A percentile compares a stretch with the other conserved stretches of the same genome.
These are phyloP conservation scores for Cyanoliseus patagonus DNA, from an alignment of 2,113 vertebrate genomes.

Conservation along the genomic window DNA sequence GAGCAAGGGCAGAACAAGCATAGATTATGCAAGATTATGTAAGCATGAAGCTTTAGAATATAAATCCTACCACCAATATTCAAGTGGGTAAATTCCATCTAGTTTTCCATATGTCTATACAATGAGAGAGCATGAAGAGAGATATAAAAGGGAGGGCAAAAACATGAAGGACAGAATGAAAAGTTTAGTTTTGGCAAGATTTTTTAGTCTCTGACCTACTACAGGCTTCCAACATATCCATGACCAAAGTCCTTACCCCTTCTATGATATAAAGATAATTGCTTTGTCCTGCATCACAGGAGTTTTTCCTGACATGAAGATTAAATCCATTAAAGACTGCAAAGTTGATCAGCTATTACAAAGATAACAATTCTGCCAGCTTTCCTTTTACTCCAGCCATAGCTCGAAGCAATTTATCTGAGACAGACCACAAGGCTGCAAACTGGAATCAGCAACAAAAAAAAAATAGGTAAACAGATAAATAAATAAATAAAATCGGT, in stretches of 20 bases:
- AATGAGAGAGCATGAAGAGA: neutral
- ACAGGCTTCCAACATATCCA: neutral
- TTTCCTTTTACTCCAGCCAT: neutral
- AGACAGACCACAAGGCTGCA: neutral
- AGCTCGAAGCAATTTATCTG: neutral
- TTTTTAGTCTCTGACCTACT: neutral
- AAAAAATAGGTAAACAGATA: neutral
- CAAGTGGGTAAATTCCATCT: neutral
- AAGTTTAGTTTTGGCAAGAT: neutral
- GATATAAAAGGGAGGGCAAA: neutral
- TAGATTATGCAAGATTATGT: neutral
- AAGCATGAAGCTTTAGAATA: neutral
- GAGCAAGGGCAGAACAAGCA: neutral
- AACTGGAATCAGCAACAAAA: neutral
- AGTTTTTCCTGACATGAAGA: constrained; percentile 17
- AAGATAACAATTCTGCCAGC: neutral
- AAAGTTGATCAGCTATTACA: neutral
- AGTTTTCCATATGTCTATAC: neutral
- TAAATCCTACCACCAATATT: neutral
- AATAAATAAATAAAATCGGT: neutral
- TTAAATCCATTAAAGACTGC: constrained; percentile 1
- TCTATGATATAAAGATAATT: constrained; percentile 2
- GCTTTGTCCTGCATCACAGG: constrained; percentile 16
- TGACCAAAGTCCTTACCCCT: neutral
- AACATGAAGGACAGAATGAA: neutral